These are phyloP conservation scores for Coleophora deauratella DNA, from an alignment of 2,888 invertebrate species.

Conservation along the genomic window DNA sequence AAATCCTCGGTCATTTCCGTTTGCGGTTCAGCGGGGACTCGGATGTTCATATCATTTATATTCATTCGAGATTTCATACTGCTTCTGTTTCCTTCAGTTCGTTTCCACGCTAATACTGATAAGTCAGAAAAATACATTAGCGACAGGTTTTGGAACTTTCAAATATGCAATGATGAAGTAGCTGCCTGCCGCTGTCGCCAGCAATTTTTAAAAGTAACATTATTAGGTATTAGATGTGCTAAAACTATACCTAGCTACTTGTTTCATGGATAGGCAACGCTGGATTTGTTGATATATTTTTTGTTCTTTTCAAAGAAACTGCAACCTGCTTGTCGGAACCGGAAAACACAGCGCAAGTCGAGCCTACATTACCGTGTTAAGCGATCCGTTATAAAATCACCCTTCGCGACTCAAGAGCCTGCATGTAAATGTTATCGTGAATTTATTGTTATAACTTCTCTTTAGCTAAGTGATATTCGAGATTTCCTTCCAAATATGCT, in stretches of 20 bases:
- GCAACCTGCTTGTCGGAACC: no score
- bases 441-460: conserved; percentile 67
- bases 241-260: no score
- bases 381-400: conserved; percentile 52
- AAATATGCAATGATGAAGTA: no score
- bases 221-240: conserved; percentile 27
- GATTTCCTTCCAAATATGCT: conserved; percentile 55
- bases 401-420: conserved; percentile 40
- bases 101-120: conserved; percentile 17
- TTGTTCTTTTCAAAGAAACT: no score
- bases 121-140: conserved; percentile 40
- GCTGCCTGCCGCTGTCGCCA: no score
- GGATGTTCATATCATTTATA: conserved; percentile 67
- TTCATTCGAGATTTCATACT: conserved; percentile 51
- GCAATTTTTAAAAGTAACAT: not conserved
- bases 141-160: conserved; percentile 18
- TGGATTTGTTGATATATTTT: no score
- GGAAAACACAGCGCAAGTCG: conserved; percentile 11
- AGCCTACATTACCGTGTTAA: conserved; percentile 45
- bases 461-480: conserved; percentile 65
- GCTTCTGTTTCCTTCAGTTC: conserved; percentile 31
- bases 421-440: conserved; percentile 62
- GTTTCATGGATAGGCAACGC: no score
- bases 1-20: conserved; percentile 65
- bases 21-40: conserved; percentile 30